These are phyloP conservation scores for Champsocephalus esox DNA, from an alignment of 2,797 vertebrate genomes.

Conservation along the genomic window DNA sequence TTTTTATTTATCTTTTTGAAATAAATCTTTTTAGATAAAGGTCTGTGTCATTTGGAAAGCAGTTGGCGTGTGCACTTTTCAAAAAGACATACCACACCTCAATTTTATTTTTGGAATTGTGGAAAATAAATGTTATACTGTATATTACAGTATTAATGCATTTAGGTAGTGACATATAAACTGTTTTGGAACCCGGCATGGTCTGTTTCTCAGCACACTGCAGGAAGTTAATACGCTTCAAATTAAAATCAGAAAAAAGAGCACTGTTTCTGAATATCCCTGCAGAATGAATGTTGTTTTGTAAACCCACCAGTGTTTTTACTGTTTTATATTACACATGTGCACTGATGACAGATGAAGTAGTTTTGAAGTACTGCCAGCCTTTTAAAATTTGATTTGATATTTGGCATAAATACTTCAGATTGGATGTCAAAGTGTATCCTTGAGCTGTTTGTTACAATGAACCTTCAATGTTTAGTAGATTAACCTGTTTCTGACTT, in stretches of 20 bases:
- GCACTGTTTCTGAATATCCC: constrained; percentile 11
- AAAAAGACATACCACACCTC: constrained; percentile 16
- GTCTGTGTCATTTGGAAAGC: constrained; percentile 67
- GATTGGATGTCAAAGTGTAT: not conserved
- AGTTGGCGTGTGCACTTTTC: constrained; percentile 37
- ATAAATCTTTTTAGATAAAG: constrained; percentile 79
- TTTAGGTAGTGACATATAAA: constrained; percentile 36
- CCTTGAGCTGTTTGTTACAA: constrained; percentile 6
- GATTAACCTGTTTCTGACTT: constrained; percentile 7
- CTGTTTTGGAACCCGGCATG: constrained; percentile 22
- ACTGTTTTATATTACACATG: constrained; percentile 12
- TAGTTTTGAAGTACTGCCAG: not conserved
- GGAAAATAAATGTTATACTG: constrained; percentile 56
- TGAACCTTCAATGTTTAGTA: constrained; percentile 1
- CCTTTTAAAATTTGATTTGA: not conserved
- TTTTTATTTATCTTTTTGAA: constrained; percentile 80
- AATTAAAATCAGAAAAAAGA: constrained; percentile 10
- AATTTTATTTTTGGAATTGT: constrained; percentile 30
- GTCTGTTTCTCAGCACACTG: constrained; percentile 2
- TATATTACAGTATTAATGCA: constrained; percentile 70
- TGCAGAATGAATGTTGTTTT: constrained; percentile 9
- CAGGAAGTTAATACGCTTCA: constrained; percentile 18
- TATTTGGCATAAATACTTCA: not conserved
- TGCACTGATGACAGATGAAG: constrained; percentile 8
- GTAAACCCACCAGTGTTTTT: constrained; percentile 41